Evolutionary conservation across 2,113 vertebrate species (phyloP), one percentile per base, ranked within the genome.

Genomic region (Sarotherodon lohbergeri): DNA sequence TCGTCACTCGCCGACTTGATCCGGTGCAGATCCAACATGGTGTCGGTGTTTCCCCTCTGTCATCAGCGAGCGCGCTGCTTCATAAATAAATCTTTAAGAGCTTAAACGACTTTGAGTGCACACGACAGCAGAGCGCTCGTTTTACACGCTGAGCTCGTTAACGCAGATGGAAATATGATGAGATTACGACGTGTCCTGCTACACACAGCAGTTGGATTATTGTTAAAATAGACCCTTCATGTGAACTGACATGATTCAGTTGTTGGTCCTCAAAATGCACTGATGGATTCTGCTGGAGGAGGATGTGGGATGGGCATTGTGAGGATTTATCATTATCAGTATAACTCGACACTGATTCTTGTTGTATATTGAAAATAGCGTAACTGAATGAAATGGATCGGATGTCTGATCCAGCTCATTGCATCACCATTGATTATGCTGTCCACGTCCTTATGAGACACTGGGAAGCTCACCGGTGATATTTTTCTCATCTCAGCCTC

Each of bases 131-230:
- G 19, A 39, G 39, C 39, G n/a, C 39, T 73, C 2, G 0, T 17
- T 46, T 46, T 41, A 73, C 68, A 17, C 22, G 10, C 54, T 9
- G 87, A 87, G 68, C 90, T 63, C 57, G 27, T 89, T 57, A 57
- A 19, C 19, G 14, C 27, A 13, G 41, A 82, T 87, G 90, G 82
- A 89, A 85, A 88, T 9, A 2, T 79, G 46, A 73, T n/a, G 22
- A 41, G 34, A 86, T 55, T 48, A 66, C 16, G 19, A 54, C 4
- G 46, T 9, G 36, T n/a, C 43, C 14, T n/a, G 9, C 43, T 50
- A 12, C 71, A 32, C 71, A 2, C 27, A 0, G 71, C 27, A 10
- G 43, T 0, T 16, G 22, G 46, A 32, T 32, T 50, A 48, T 17
- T 50, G 71, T 29, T 78, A 5, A 76, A 27, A 19, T n/a, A 76